A percentile compares a stretch with the other conserved stretches of the same genome.
Evolutionary conservation across 2,113 vertebrate species (phyloP).

Genomic region (Fregata magnificens): DNA sequence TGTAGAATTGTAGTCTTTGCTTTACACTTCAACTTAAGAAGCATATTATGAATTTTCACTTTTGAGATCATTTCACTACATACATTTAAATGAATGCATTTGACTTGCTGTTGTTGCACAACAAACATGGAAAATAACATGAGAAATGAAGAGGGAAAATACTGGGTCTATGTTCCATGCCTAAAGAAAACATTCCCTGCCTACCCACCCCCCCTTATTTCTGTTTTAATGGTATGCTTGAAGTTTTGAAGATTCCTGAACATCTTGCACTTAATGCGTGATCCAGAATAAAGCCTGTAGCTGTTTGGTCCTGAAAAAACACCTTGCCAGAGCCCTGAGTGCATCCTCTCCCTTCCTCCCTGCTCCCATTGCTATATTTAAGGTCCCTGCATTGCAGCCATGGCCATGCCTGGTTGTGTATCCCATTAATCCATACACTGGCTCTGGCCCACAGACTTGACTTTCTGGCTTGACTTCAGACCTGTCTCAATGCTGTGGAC

Average conservation of each 20-base stretch:
- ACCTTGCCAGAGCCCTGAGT: not conserved
- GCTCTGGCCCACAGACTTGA: not conserved
- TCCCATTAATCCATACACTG: not conserved
- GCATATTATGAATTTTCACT: not conserved
- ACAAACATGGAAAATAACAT: not conserved
- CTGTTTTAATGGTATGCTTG: not conserved
- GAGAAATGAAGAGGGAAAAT: not conserved
- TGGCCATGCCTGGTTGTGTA: not conserved
- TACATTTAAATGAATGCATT: not conserved
- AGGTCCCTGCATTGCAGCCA: not conserved
- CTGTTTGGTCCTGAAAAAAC: not conserved
- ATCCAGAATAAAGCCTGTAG: not conserved
- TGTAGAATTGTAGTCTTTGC: not conserved
- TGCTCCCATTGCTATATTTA: not conserved
- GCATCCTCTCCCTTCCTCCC: not conserved
- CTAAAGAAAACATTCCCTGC: not conserved
- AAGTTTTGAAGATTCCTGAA: not conserved
- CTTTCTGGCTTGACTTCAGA: not conserved
- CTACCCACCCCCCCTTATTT: accelerated
- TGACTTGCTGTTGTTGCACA: not conserved
- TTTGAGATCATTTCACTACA: not conserved
- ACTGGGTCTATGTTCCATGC: not conserved
- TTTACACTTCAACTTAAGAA: not conserved
- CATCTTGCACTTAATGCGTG: not conserved
- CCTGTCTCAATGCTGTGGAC: not conserved